Evolutionary conservation across 2,113 vertebrate species (phyloP).

Genomic region (Rhinopithecus roxellana): DNA sequence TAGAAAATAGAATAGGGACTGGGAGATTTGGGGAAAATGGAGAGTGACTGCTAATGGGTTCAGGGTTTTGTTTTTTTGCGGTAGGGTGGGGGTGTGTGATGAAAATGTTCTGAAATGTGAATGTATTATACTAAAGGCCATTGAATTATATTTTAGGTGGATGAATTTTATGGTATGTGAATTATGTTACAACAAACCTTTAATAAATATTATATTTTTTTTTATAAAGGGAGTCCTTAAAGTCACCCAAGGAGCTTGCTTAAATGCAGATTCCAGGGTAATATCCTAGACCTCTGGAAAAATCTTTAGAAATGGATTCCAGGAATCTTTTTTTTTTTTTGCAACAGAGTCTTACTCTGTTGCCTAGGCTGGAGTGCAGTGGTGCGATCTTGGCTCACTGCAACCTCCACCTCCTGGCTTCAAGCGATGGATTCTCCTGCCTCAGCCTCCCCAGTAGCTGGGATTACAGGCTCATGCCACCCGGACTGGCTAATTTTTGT

Average conservation of each 20-base stretch:
- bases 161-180: neutral
- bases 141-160: neutral
- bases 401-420: no score
- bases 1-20: neutral
- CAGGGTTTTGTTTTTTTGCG: neutral
- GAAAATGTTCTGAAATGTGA: neutral
- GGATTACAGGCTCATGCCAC: no score
- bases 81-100: neutral
- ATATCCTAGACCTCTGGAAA: neutral
- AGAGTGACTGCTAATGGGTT: neutral
- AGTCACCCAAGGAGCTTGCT: neutral
- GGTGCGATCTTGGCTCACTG: no score
- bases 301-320: neutral
- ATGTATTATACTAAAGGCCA: neutral
- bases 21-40: neutral
- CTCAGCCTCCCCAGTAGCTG: no score
- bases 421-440: no score
- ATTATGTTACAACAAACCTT: slow-evolving; percentile 17
- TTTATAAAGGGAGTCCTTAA: neutral
- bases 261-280: neutral
- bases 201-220: neutral
- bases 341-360: no score
- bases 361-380: no score
- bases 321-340: neutral
- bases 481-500: no score